Evolutionary conservation across 2,113 vertebrate genomes (phyloP).

Genomic region (Lagenorhynchus albirostris): DNA sequence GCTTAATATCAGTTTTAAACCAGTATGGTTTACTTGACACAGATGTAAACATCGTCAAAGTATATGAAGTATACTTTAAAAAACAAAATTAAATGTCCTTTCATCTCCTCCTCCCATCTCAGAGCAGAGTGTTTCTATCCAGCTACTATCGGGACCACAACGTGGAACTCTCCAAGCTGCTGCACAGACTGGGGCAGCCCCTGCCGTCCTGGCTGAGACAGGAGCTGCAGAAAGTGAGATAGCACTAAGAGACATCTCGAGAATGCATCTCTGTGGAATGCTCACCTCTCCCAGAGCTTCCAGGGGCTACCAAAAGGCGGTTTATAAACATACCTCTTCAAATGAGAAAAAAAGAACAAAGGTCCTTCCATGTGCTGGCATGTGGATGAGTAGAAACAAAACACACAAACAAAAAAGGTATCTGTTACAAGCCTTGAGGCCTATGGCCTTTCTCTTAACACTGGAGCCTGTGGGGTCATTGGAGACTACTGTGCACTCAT

Average conservation of each 20-base stretch:
- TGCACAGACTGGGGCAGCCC: slow-evolving; percentile 94
- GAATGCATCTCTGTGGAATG: slow-evolving; percentile 16
- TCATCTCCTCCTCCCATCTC: neutral
- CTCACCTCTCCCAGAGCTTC: slow-evolving; percentile 50
- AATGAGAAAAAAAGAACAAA: slow-evolving; percentile 62
- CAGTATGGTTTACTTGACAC: neutral
- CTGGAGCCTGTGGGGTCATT: slow-evolving; percentile 64
- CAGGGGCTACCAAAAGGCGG: slow-evolving; percentile 69
- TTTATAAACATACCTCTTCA: slow-evolving; percentile 78
- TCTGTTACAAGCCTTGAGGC: slow-evolving; percentile 57
- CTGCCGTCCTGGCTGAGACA: slow-evolving; percentile 97
- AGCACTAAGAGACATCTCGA: slow-evolving; percentile 71
- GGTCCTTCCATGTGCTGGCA: slow-evolving; percentile 83
- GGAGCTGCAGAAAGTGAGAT: slow-evolving; percentile 97
- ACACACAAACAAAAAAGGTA: neutral
- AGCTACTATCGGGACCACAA: slow-evolving; percentile 97
- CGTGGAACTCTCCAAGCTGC: slow-evolving; percentile 94
- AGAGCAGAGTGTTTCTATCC: slow-evolving; percentile 95
- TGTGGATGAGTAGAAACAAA: slow-evolving; percentile 72
- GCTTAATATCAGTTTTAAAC: neutral
- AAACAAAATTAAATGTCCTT: neutral
- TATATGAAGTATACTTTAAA: neutral
- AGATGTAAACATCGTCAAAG: neutral
- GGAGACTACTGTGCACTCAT: slow-evolving; percentile 53
- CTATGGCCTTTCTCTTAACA: slow-evolving; percentile 56